A percentile compares a stretch with the other conserved stretches of the same genome.
phyloP scores from a whole-genome alignment of 1,140 invertebrate species.

The Brachionus rotundiformis region DNA sequence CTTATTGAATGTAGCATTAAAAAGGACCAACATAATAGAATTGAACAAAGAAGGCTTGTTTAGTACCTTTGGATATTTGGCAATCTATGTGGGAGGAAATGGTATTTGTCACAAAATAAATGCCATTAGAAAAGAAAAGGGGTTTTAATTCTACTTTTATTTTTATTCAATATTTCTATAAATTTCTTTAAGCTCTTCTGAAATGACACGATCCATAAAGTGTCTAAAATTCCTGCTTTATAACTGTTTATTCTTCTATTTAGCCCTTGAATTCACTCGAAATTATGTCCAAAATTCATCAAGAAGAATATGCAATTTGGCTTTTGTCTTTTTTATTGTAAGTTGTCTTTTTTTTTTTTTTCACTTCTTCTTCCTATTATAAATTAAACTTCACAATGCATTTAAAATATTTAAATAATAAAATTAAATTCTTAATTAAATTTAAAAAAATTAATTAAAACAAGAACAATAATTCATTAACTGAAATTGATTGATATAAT shows the following conservation, averaged over 20 bases:
- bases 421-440: too few relatives aligned
- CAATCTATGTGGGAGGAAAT: slow-evolving; percentile 72
- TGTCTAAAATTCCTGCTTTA: not conserved
- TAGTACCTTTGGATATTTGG: slow-evolving; percentile 79
- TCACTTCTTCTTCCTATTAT: not conserved
- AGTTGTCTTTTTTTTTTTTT: not conserved
- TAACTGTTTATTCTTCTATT: not conserved
- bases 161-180: too few relatives aligned
- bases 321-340: not conserved
- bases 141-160: not conserved
- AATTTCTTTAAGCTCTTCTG: not conserved
- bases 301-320: slow-evolving; percentile 6
- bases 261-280: not conserved
- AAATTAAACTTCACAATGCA: too few relatives aligned
- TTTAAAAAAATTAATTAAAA: too few relatives aligned
- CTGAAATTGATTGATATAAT: too few relatives aligned
- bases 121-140: not conserved
- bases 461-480: too few relatives aligned
- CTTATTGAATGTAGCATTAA: not conserved
- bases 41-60: slow-evolving; percentile 87
- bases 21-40: slow-evolving; percentile 62
- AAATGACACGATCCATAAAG: not conserved
- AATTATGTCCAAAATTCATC: slow-evolving; percentile 20
- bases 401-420: too few relatives aligned
- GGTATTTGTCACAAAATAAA: not conserved